These are phyloP conservation scores for Pseudolaguvia tuberculata DNA, from an alignment of 2,113 vertebrate genomes.

Conservation along the genomic window DNA sequence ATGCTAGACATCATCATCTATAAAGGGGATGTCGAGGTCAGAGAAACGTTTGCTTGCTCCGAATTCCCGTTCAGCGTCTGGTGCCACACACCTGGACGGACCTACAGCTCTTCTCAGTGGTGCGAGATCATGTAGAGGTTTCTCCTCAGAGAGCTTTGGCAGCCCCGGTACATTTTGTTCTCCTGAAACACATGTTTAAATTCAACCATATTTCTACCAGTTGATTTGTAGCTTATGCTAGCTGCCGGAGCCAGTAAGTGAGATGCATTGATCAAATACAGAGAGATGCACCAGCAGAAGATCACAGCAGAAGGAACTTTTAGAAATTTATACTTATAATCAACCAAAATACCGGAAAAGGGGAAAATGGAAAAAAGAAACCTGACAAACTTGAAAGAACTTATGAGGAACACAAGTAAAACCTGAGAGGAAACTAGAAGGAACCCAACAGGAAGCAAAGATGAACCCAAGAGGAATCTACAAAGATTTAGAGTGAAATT, in stretches of 20 bases:
- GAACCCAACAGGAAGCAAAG: not conserved
- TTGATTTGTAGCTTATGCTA: too few species aligned
- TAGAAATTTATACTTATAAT: not conserved
- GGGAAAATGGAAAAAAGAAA: too few species aligned
- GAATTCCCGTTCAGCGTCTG: conserved; percentile 29
- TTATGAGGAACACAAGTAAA: too few species aligned
- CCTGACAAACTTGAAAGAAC: not conserved
- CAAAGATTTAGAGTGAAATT: not conserved
- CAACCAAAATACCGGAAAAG: too few species aligned
- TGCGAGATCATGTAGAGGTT: not conserved
- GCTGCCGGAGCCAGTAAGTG: too few species aligned
- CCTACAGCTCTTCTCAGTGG: conserved; percentile 57
- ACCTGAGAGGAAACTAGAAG: not conserved
- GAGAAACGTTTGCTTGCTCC: conserved; percentile 68
- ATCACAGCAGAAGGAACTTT: not conserved
- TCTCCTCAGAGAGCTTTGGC: not conserved
- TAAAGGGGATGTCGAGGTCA: conserved; percentile 74
- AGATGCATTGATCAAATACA: not conserved
- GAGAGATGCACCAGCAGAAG: not conserved
- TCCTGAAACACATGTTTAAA: conserved; percentile 43
- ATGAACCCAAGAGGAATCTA: not conserved
- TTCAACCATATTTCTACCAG: conserved; percentile 9
- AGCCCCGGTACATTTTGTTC: not conserved
- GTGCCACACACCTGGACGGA: conserved; percentile 61
- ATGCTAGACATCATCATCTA: conserved; percentile 60